A percentile compares a stretch with the other conserved stretches of the same genome.
Conservation (phyloP, 2,113 vertebrate genomes). For the Tympanuchus pallidicinctus region DNA sequence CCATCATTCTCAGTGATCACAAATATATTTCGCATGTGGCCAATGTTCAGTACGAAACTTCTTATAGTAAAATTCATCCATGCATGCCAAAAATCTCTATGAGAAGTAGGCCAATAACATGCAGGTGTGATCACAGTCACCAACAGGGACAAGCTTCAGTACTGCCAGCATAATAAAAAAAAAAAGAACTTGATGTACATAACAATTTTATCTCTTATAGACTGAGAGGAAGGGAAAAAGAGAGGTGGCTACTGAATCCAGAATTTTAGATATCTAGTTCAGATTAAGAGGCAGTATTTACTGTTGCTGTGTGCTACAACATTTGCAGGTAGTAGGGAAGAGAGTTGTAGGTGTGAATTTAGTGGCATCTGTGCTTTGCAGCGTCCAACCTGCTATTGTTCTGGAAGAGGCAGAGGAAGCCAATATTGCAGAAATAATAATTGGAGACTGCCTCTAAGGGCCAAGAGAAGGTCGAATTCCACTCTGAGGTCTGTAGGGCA, state of each 20-base stretch:
- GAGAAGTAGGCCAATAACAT: not conserved
- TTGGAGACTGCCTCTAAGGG: not conserved
- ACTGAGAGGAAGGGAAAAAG: not conserved
- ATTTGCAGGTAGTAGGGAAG: not conserved
- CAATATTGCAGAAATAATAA: conserved; percentile 33
- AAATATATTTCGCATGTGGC: not conserved
- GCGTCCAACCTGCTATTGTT: not conserved
- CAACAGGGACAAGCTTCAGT: not conserved
- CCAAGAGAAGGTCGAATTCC: conserved; percentile 50
- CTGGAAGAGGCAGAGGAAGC: not conserved
- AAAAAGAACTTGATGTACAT: not conserved
- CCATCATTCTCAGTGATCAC: not conserved
- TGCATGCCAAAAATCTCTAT: not conserved
- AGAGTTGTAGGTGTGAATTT: not conserved
- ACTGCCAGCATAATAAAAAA: not conserved
- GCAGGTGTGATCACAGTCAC: not conserved
- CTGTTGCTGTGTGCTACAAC: not conserved
- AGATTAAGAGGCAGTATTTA: not conserved
- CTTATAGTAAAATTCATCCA: not conserved
- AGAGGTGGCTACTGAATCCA: not conserved
- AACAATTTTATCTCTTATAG: not conserved
- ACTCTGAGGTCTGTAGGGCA: conserved; percentile 57
- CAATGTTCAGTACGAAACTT: not conserved
- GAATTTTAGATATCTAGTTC: not conserved
- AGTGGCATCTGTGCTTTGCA: not conserved